Evolutionary conservation across 2,888 invertebrate genomes (phyloP), one percentile per base, ranked within the genome.

Genomic region (Dicyrtoma fusca): DNA sequence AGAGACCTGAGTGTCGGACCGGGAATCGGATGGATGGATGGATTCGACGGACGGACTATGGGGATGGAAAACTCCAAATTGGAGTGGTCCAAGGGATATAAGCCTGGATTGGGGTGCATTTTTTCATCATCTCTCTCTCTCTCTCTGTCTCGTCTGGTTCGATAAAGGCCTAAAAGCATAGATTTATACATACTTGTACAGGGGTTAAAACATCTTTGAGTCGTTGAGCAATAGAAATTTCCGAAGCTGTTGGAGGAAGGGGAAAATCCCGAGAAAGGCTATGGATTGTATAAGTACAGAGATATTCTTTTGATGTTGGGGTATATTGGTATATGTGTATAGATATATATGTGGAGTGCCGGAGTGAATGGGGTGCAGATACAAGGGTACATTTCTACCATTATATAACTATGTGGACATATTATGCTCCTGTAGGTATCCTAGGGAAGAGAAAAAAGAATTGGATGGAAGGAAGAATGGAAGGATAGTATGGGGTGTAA

Each of bases 181-280:
- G 45, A 55, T 65, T 61, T 49, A 25, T 44, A 64, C 69, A 25
- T 44, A 64, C 69, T 59, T 51, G 70, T 42, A 61, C 63, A 69
- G 73, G 68, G 73, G 69, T 73, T 69, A 73, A 73, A 73, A 73
- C 68, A 68, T 68, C 68, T 69, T 69, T 73, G 65, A 47, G 71
- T 34, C 21, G 64, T 64, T 23, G 49, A 64, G 64, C 64, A 64
- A 64, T 64, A 49, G 64, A 47, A 49, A 57, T 69, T 66, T 65
- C 57, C 64, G 23, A 61, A 64, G 64, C 34, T 53, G 62, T 64
- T 49, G 66, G 53, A 71, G 42, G 65, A 64, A 64, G 72, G 71
- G 72, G 53, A 49, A 69, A 69, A 55, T 73, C 57, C 69, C 69
- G 73, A 73, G 69, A 69, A 72, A 72, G 66, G 72, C 66, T n/a